Percentiles rank a stretch among this genome's conserved stretches.
Conservation (phyloP, 2,797 vertebrate genomes). For the Sebastolobus altivelis region DNA sequence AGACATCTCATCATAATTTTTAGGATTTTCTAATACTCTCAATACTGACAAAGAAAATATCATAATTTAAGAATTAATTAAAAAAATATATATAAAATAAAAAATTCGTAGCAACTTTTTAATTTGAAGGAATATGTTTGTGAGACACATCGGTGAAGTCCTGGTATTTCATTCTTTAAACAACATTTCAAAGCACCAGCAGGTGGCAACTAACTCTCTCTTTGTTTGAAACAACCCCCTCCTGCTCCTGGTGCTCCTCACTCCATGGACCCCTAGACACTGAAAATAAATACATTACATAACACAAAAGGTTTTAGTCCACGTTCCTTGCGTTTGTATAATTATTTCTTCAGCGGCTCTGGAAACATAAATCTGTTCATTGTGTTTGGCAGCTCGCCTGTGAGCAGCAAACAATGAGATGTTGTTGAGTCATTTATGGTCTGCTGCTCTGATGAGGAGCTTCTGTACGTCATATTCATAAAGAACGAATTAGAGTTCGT, state of each 20-base stretch:
- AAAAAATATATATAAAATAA: neutral
- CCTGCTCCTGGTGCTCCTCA: neutral
- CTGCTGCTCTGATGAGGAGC: slow-evolving; percentile 14
- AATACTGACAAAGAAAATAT: too few species aligned
- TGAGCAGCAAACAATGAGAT: slow-evolving; percentile 14
- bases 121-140: neutral
- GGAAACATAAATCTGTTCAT: neutral
- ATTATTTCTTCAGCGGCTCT: slow-evolving; percentile 7
- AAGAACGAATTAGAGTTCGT: neutral
- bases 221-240: neutral
- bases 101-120: neutral
- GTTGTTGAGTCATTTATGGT: slow-evolving; percentile 11
- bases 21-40: neutral
- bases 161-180: neutral
- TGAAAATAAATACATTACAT: slow-evolving; percentile 20
- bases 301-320: slow-evolving; percentile 8
- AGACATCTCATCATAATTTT: neutral
- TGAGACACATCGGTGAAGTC: neutral
- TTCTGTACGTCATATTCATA: neutral
- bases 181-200: slow-evolving; percentile 22
- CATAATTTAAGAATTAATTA: neutral
- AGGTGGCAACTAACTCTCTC: slow-evolving; percentile 24
- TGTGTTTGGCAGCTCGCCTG: neutral
- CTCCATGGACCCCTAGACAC: neutral
- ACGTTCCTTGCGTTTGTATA: neutral